Conservation (phyloP, 2,888 invertebrate genomes). For the Dryobotodes eremita region DNA sequence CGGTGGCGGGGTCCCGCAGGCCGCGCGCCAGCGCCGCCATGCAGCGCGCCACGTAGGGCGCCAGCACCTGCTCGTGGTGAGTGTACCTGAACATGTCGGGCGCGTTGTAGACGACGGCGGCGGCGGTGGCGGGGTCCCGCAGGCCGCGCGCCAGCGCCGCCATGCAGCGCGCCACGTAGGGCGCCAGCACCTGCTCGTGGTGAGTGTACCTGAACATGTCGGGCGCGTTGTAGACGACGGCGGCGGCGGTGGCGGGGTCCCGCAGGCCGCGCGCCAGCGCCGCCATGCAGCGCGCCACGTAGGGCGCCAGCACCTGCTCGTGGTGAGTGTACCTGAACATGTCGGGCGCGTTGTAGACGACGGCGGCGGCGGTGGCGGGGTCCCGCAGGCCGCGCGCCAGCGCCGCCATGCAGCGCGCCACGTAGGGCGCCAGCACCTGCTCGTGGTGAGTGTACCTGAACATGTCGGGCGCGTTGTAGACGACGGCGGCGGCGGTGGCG, state of each 20-base stretch:
- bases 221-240: slow-evolving; percentile 95
- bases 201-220: too few relatives aligned
- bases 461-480: slow-evolving; percentile 96
- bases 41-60: too few relatives aligned
- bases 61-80: too few relatives aligned
- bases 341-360: slow-evolving; percentile 96
- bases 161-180: too few relatives aligned
- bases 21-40: too few relatives aligned
- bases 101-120: slow-evolving; percentile 96
- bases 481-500: slow-evolving; percentile 94
- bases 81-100: slow-evolving; percentile 94
- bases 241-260: slow-evolving; percentile 94
- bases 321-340: slow-evolving; percentile 92
- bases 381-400: slow-evolving; percentile 73
- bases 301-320: too few relatives aligned
- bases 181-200: too few relatives aligned
- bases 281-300: too few relatives aligned
- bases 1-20: slow-evolving; percentile 89
- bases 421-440: too few relatives aligned
- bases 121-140: slow-evolving; percentile 91
- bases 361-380: slow-evolving; percentile 95
- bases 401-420: too few relatives aligned
- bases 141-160: too few relatives aligned
- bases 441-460: slow-evolving; percentile 90
- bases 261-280: too few relatives aligned